Evolutionary conservation across 2,113 vertebrate species (phyloP).

Genomic region (Brachypteracias leptosomus): DNA sequence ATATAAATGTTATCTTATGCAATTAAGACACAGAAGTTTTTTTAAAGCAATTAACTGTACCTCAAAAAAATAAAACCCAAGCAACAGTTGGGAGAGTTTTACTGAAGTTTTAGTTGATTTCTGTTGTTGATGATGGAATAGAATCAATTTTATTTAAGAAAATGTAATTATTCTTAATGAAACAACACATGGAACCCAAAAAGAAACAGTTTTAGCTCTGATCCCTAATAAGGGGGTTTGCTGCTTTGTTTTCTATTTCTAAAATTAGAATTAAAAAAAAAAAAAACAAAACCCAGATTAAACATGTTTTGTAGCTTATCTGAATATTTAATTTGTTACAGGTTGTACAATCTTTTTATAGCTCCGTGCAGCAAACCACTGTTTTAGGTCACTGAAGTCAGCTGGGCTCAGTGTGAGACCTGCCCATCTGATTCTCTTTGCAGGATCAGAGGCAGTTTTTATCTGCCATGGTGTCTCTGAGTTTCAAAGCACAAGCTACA

Average conservation of each 20-base stretch:
- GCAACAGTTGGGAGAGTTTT: background rate
- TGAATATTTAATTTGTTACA: background rate
- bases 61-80: background rate
- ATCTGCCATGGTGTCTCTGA: background rate
- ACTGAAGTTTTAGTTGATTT: background rate
- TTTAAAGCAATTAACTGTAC: background rate
- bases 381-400: background rate
- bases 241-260: background rate
- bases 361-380: background rate
- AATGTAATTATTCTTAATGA: background rate
- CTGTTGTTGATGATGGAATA: background rate
- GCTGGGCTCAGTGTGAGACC: background rate
- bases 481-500: constrained; percentile 4
- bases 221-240: background rate
- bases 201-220: background rate
- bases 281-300: background rate
- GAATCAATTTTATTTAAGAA: background rate
- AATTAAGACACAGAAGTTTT: background rate
- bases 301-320: background rate
- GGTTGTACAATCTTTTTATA: background rate
- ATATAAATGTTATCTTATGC: background rate
- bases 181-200: background rate
- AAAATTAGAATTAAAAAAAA: background rate
- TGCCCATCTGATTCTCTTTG: constrained; percentile 41
- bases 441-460: background rate